phyloP scores from a whole-genome alignment of 2,113 vertebrate genomes.

The Paratilapia polleni region DNA sequence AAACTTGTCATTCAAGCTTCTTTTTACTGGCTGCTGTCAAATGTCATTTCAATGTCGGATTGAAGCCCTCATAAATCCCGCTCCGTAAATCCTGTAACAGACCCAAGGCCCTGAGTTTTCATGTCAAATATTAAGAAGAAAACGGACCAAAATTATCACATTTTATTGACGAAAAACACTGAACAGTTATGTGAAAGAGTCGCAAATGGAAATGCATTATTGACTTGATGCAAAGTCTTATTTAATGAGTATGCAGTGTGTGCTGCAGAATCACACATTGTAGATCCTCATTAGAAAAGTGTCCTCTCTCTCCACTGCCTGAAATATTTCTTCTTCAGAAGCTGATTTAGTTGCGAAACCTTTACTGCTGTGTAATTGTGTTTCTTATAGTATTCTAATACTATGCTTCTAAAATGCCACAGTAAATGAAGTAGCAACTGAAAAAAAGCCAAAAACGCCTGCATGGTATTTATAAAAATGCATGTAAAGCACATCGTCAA shows the following conservation, averaged over 20 bases:
- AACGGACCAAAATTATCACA: background rate
- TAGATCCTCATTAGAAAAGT: background rate
- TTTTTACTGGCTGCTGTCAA: background rate
- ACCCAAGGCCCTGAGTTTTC: background rate
- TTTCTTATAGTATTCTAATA: background rate
- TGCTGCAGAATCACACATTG: background rate
- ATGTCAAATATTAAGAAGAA: background rate
- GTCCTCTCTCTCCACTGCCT: background rate
- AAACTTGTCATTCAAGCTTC: background rate
- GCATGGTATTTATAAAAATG: background rate
- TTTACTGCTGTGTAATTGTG: background rate
- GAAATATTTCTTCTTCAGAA: slow-evolving; percentile 4
- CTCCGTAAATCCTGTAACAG: background rate
- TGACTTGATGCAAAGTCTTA: background rate
- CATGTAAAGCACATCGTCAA: background rate
- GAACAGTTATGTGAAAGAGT: background rate
- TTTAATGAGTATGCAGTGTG: background rate
- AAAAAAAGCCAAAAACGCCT: background rate
- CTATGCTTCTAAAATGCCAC: background rate
- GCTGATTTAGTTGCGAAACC: background rate
- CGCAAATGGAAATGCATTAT: background rate
- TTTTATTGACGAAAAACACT: background rate
- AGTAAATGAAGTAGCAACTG: background rate
- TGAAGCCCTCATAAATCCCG: too few relatives aligned
- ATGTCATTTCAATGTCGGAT: too few relatives aligned